phyloP scores from a whole-genome alignment of 1,140 invertebrate species.

The Triops cancriformis region DNA sequence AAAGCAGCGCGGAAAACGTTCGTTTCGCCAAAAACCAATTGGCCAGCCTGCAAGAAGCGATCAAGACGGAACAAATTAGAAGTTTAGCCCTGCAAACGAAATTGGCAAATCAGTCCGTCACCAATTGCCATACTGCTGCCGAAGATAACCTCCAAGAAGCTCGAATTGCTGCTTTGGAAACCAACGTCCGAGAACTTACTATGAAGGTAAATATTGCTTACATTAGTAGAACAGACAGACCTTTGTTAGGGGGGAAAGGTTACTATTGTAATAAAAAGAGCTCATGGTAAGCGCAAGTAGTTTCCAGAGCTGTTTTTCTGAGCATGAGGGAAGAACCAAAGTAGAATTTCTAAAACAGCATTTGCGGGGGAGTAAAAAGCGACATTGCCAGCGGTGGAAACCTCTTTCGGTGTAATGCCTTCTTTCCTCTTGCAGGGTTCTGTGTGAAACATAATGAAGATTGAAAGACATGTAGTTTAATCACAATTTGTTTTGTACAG shows the following conservation, averaged over 20 bases:
- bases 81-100: conserved; percentile 27
- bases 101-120: conserved; percentile 22
- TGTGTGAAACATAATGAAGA: background rate
- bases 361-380: no score
- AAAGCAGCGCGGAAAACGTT: background rate
- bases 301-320: no score
- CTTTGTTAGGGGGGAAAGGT: no score
- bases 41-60: conserved; percentile 24
- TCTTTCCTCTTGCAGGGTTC: background rate
- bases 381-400: no score
- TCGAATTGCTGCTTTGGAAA: conserved; percentile 22
- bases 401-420: background rate
- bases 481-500: background rate
- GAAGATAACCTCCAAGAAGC: conserved; percentile 19
- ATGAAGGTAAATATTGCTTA: background rate
- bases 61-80: conserved; percentile 27
- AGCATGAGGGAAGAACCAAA: no score
- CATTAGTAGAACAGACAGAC: background rate
- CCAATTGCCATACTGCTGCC: conserved; percentile 16
- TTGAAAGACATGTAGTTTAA: background rate
- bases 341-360: no score
- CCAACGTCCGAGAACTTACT: background rate
- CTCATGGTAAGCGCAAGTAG: no score
- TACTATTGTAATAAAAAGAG: no score
- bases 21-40: background rate